phyloP scores from a whole-genome alignment of 1,140 invertebrate species.

The Drosophila dunni region DNA sequence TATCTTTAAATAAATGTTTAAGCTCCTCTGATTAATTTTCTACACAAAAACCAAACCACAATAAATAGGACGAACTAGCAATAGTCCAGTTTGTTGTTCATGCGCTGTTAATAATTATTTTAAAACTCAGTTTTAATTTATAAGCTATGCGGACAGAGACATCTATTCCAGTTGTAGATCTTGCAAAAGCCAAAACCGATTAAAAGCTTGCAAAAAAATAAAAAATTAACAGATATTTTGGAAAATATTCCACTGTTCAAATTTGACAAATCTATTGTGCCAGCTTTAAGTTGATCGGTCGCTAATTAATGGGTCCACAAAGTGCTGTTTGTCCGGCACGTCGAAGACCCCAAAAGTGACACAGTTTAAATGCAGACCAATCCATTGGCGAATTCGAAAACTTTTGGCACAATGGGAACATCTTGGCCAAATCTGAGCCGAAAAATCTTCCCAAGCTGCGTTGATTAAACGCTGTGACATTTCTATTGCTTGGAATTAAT shows the following conservation, averaged over 20 bases:
- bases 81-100: slow-evolving; percentile 20
- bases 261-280: slow-evolving; percentile 43
- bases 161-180: slow-evolving; percentile 35
- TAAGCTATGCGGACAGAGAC: slow-evolving; percentile 9
- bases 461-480: slow-evolving; percentile 61
- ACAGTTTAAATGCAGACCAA: slow-evolving; percentile 33
- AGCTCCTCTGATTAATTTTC: slow-evolving; percentile 25
- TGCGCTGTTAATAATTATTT: slow-evolving; percentile 23
- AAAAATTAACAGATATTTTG: too few relatives aligned
- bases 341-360: slow-evolving; percentile 16
- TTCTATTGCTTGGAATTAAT: slow-evolving; percentile 67
- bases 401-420: slow-evolving; percentile 36
- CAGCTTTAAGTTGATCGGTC: slow-evolving; percentile 26
- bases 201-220: not conserved
- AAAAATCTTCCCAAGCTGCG: slow-evolving; percentile 57
- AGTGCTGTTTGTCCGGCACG: slow-evolving; percentile 8
- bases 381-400: slow-evolving; percentile 32
- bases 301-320: slow-evolving; percentile 38
- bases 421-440: slow-evolving; percentile 29
- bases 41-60: slow-evolving; percentile 11
- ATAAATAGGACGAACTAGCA: slow-evolving; percentile 34
- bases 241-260: slow-evolving; percentile 12
- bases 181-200: slow-evolving; percentile 18
- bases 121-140: slow-evolving; percentile 25
- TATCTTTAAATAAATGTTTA: not conserved